Evolutionary conservation across 2,113 vertebrate genomes (phyloP).

Genomic region (Anolis sagrei): DNA sequence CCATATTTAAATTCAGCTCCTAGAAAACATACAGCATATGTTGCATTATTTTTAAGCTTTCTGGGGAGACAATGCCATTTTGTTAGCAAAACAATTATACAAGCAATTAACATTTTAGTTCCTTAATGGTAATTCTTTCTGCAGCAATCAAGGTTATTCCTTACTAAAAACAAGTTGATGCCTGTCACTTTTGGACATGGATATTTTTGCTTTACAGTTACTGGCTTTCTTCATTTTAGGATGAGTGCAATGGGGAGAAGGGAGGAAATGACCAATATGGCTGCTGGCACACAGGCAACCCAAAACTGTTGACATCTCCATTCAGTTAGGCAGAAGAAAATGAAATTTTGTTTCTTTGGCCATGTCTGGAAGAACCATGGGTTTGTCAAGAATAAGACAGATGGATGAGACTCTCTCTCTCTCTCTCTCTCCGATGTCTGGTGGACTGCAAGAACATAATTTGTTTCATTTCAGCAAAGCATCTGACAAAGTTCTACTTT

Average conservation of each 20-base stretch:
- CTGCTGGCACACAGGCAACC: neutral
- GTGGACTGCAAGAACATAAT: neutral
- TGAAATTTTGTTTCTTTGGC: neutral
- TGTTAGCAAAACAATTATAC: conserved; percentile 24
- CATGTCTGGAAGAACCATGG: neutral
- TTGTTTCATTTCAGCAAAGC: neutral
- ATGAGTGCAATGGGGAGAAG: neutral
- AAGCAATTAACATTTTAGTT: conserved; percentile 30
- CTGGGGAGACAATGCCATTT: conserved; percentile 16
- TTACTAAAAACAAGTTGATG: conserved; percentile 5
- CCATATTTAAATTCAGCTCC: conserved; percentile 44
- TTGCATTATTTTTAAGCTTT: conserved; percentile 39
- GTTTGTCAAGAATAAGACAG: neutral
- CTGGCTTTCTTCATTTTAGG: neutral
- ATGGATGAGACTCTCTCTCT: too few species aligned
- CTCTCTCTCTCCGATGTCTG: too few species aligned
- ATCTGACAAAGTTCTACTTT: neutral
- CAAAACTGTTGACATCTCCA: too few species aligned
- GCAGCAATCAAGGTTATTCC: conserved; percentile 10
- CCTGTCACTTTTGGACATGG: neutral
- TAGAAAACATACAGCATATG: conserved; percentile 40
- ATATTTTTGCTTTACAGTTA: neutral
- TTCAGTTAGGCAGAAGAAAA: neutral
- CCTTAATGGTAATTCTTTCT: neutral
- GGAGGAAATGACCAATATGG: neutral